Conservation (phyloP, 2,113 vertebrate species). For the Dasyornis broadbenti region DNA sequence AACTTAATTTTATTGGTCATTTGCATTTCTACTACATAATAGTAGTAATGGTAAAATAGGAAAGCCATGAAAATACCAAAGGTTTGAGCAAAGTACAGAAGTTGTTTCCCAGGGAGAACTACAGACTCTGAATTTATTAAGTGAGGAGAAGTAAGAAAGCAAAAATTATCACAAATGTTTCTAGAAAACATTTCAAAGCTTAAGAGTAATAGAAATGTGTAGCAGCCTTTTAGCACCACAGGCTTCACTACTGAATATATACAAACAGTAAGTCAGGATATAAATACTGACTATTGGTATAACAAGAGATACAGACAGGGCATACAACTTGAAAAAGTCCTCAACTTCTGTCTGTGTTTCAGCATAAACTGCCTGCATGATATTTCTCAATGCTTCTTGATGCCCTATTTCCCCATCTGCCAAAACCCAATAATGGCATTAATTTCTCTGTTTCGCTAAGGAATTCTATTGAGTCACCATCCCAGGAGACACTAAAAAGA, state of each 20-base stretch:
- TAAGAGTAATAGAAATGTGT: neutral
- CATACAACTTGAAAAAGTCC: neutral
- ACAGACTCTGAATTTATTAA: neutral
- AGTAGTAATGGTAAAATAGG: neutral
- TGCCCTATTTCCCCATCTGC: neutral
- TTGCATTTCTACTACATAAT: neutral
- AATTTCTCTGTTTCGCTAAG: neutral
- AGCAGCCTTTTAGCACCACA: neutral
- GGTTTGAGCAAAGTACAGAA: neutral
- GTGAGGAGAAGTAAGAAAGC: neutral
- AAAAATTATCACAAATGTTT: neutral
- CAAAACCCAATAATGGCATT: neutral
- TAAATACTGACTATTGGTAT: neutral
- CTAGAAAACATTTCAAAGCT: neutral
- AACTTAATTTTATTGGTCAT: neutral
- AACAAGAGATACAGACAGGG: neutral
- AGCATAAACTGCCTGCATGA: neutral
- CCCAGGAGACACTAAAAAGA: neutral
- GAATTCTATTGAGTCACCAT: neutral
- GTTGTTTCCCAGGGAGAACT: neutral
- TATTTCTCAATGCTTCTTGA: neutral
- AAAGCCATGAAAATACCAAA: neutral
- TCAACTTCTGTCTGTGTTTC: neutral
- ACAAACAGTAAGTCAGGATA: neutral
- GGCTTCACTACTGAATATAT: neutral